These are phyloP conservation scores for Ceratitis capitata DNA, from an alignment of 1,140 invertebrate genomes.

Conservation along the genomic window DNA sequence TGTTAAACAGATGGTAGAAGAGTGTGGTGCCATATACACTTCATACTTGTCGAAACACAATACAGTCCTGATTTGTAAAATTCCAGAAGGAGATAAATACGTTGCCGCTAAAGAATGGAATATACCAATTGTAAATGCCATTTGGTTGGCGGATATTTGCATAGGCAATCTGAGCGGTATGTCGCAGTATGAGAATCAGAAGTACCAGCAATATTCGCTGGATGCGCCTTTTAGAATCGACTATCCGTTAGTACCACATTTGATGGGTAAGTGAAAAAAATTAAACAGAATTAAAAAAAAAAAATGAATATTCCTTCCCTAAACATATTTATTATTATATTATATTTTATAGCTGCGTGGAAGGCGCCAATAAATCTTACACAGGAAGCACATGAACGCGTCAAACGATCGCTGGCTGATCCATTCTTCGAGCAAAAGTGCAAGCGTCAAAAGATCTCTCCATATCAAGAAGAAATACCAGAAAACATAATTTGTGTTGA, in stretches of 20 bases:
- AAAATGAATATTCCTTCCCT: background rate
- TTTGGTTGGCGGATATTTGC: slow-evolving; percentile 93
- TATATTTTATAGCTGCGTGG: slow-evolving; percentile 78
- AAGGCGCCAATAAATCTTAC: slow-evolving; percentile 89
- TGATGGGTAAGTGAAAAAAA: slow-evolving; percentile 81
- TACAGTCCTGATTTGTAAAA: slow-evolving; percentile 77
- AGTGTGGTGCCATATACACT: slow-evolving; percentile 84
- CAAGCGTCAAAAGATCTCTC: slow-evolving; percentile 68
- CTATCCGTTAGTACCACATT: slow-evolving; percentile 82
- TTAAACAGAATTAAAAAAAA: background rate
- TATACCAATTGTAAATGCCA: slow-evolving; percentile 86
- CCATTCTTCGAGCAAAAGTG: slow-evolving; percentile 67
- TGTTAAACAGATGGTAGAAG: slow-evolving; percentile 85
- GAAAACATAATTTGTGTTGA: slow-evolving; percentile 59
- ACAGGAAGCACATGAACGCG: slow-evolving; percentile 84
- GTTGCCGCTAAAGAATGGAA: slow-evolving; percentile 90
- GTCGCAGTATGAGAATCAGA: slow-evolving; percentile 81
- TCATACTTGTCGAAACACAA: slow-evolving; percentile 80
- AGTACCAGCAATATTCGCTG: slow-evolving; percentile 88
- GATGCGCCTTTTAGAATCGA: slow-evolving; percentile 87
- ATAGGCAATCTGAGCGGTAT: slow-evolving; percentile 87
- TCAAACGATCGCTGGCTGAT: slow-evolving; percentile 72
- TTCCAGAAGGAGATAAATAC: slow-evolving; percentile 87
- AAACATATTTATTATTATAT: background rate
- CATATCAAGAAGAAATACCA: slow-evolving; percentile 57